These are phyloP conservation scores for Rhinella marina DNA, from an alignment of 2,797 vertebrate species.

Conservation along the genomic window DNA sequence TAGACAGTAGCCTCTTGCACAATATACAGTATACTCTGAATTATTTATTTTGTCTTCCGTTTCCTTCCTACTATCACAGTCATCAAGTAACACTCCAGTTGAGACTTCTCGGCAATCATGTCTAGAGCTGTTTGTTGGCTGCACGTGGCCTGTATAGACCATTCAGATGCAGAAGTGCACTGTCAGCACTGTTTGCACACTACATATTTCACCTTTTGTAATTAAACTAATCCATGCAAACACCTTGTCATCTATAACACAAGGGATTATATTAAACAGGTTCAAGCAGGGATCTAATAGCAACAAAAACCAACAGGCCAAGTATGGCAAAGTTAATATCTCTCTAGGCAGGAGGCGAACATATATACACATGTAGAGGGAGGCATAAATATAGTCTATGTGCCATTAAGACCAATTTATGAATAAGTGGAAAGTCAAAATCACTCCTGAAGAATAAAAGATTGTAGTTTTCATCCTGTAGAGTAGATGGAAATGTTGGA, in stretches of 20 bases:
- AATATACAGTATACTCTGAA: no score
- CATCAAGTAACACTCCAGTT: no score
- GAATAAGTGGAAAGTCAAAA: no score
- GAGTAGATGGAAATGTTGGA: background rate
- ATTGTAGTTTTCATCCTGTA: background rate
- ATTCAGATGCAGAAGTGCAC: no score
- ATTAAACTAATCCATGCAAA: background rate
- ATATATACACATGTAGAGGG: no score
- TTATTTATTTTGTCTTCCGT: no score
- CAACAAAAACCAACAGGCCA: background rate
- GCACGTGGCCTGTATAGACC: background rate
- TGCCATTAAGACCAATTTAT: no score
- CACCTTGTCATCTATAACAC: background rate
- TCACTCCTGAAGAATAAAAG: no score
- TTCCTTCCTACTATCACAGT: no score
- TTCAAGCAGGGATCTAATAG: background rate
- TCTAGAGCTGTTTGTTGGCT: background rate
- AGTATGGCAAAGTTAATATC: background rate
- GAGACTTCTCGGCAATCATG: background rate
- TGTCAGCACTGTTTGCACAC: background rate
- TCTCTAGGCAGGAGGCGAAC: background rate
- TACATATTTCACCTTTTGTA: background rate
- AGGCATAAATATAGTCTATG: no score
- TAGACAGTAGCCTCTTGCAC: no score
- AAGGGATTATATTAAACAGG: background rate